phyloP scores from a whole-genome alignment of 2,113 vertebrate species.

The Ctenodactylus gundi region DNA sequence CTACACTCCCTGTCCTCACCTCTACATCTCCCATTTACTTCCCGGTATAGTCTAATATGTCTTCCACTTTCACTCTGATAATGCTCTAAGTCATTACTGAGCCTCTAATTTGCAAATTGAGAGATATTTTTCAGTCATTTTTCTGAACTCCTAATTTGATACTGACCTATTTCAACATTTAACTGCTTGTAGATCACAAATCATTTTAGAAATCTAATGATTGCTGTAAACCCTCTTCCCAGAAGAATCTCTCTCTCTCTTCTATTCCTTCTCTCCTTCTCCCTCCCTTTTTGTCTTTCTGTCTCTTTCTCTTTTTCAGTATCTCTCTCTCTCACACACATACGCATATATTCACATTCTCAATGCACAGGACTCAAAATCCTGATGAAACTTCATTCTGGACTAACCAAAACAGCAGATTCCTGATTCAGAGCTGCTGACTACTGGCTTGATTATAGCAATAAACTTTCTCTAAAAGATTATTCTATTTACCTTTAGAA shows the following conservation, averaged over 20 bases:
- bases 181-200: not conserved
- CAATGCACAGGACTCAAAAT: not conserved
- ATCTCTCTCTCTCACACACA: not conserved
- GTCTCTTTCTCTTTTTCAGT: not conserved
- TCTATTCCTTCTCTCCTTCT: no score
- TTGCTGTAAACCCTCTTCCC: not conserved
- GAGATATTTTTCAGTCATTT: not conserved
- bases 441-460: not conserved
- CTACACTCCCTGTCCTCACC: not conserved
- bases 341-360: not conserved
- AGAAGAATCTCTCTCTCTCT: not conserved
- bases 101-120: not conserved
- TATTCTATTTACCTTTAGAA: constrained; percentile 8
- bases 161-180: not conserved
- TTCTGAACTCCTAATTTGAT: not conserved
- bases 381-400: not conserved
- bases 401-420: not conserved
- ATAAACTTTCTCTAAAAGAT: not conserved
- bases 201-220: not conserved
- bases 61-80: not conserved
- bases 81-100: not conserved
- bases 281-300: no score
- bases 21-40: constrained; percentile 25
- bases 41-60: not conserved
- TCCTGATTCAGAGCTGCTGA: not conserved